phyloP scores from a whole-genome alignment of 2,113 vertebrate genomes.

The Psettodes erumei region DNA sequence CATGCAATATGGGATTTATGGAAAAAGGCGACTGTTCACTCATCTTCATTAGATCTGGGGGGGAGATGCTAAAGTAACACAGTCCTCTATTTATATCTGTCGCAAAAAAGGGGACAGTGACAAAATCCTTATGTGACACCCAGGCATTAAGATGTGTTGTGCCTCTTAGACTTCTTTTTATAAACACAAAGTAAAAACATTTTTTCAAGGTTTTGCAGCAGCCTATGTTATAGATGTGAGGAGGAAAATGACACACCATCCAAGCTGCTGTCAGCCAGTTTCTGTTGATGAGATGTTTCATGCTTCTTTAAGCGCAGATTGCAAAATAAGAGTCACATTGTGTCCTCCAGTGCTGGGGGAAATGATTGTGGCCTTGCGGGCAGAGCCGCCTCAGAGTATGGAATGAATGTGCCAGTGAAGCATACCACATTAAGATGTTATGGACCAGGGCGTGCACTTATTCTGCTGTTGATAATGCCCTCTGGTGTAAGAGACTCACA shows the following conservation, averaged over 20 bases:
- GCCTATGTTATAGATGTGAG: constrained; percentile 36
- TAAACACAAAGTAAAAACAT: constrained; percentile 49
- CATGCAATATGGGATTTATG: constrained; percentile 74
- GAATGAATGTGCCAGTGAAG: constrained; percentile 73
- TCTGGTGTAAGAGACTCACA: constrained; percentile 52
- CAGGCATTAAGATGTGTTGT: constrained; percentile 53
- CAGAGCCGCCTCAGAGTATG: constrained; percentile 61
- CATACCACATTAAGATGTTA: constrained; percentile 68
- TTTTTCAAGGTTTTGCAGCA: constrained; percentile 58
- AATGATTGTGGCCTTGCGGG: constrained; percentile 69
- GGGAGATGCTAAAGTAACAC: constrained; percentile 51
- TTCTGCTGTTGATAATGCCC: constrained; percentile 61
- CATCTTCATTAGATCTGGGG: constrained; percentile 71
- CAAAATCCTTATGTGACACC: constrained; percentile 59
- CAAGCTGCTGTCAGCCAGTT: constrained; percentile 61
- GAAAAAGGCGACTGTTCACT: constrained; percentile 54
- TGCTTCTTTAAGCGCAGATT: constrained; percentile 81
- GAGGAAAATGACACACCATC: constrained; percentile 45
- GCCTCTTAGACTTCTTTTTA: constrained; percentile 44
- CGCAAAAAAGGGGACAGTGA: constrained; percentile 38
- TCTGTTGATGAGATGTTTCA: constrained; percentile 78
- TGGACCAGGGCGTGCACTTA: constrained; percentile 61
- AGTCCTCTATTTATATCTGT: constrained; percentile 69
- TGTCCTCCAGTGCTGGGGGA: constrained; percentile 66
- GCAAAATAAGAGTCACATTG: constrained; percentile 69